Evolutionary conservation across 2,888 invertebrate species (phyloP), one percentile per base, ranked within the genome.

Genomic region (Bruchidius siliquastri): DNA sequence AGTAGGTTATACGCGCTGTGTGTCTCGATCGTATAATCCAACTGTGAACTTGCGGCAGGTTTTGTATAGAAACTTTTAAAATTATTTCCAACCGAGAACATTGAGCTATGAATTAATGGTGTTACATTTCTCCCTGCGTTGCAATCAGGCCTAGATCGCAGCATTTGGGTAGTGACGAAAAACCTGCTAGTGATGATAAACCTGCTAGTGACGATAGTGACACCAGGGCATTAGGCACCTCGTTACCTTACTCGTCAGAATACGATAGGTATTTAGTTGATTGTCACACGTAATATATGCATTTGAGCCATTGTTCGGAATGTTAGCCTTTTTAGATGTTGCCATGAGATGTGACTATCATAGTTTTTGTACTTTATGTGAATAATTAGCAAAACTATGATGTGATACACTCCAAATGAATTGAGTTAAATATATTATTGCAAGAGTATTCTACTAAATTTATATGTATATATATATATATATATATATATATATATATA

Each of bases 171-270:
- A 81, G 80, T 74, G 82, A 83, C 69, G 83, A 83, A 73, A 85
- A 83, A 77, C 80, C 81, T 68, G 71, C 80, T 76, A 84, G 83
- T 73, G 83, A 84, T 76, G 82, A 82, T 70, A 85, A 83, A 77
- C 80, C 81, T 68, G 71, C 80, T 76, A 84, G 83, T 73, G 83
- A 84, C 76, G 82, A 82, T 70, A 84, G 83, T 77, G 84, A 83
- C 74, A 84, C 81, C 72, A 85, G 84, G 79, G 80, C 82, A 72
- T 73, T 82, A 77, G 82, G 81, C 72, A 77, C 81, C 71, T 79
- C 84, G 76, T 78, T 84, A 77, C 83, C 83, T 73, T 82, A 81
- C 76, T 82, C 84, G 71, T 80, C 83, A 76, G 82, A 84, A 79
- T 77, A 80, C 79, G 83, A 84, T 81, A 85, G 85, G 85, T 85